Evolutionary conservation across 2,888 invertebrate species (phyloP).

Genomic region (Formica aserva): DNA sequence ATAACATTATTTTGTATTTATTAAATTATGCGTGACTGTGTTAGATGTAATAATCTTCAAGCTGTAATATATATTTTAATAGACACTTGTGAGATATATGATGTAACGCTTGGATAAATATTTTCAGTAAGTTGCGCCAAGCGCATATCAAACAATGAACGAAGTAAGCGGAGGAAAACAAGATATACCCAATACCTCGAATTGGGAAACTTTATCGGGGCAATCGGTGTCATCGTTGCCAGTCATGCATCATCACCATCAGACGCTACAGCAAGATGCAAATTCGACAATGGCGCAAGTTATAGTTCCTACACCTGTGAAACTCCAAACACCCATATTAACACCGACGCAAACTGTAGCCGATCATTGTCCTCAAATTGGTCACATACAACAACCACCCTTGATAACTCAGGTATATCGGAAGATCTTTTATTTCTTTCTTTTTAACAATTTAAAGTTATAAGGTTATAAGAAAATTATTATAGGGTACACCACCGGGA

Average conservation of each 20-base stretch:
- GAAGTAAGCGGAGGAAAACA: slow-evolving; percentile 85
- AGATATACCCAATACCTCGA: slow-evolving; percentile 84
- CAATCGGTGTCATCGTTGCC: slow-evolving; percentile 74
- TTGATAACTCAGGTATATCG: slow-evolving; percentile 78
- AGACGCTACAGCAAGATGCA: slow-evolving; percentile 80
- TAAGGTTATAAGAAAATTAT: not conserved
- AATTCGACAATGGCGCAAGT: slow-evolving; percentile 81
- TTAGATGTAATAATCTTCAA: slow-evolving; percentile 11
- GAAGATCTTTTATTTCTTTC: not conserved
- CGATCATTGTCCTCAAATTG: slow-evolving; percentile 80
- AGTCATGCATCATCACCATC: slow-evolving; percentile 79
- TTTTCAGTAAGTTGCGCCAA: slow-evolving; percentile 51
- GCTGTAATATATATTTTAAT: not conserved
- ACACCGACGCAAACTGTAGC: slow-evolving; percentile 79
- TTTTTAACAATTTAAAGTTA: not conserved
- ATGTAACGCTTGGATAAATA: not conserved
- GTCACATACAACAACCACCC: slow-evolving; percentile 83
- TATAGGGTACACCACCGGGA: slow-evolving; percentile 75
- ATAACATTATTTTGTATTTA: not conserved
- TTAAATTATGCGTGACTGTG: not conserved
- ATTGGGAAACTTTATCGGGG: slow-evolving; percentile 84
- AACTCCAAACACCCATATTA: slow-evolving; percentile 83
- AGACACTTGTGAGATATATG: not conserved
- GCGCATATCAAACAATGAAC: slow-evolving; percentile 81
- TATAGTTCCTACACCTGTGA: slow-evolving; percentile 86